A percentile compares a stretch with the other conserved stretches of the same genome.
Evolutionary conservation across 1,140 invertebrate genomes (phyloP).

Genomic region (Eriocheir sinensis): DNA sequence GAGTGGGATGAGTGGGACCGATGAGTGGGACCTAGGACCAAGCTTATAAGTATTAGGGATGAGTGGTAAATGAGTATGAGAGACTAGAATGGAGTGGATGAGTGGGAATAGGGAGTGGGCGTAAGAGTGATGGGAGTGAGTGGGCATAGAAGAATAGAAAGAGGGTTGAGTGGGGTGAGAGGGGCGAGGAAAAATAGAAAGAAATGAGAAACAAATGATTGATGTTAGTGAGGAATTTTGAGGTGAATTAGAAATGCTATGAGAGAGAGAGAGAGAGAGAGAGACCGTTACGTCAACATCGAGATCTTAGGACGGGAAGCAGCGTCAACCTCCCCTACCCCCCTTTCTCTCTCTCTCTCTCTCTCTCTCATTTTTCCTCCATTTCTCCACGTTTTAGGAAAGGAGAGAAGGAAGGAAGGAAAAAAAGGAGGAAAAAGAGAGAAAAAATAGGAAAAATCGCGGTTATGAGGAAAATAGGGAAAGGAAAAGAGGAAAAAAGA

Average conservation of each 20-base stretch:
- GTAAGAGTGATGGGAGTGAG: too few species aligned
- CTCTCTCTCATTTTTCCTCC: too few species aligned
- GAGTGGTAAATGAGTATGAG: too few species aligned
- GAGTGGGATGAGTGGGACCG: background rate
- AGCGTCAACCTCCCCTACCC: background rate
- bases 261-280: too few species aligned
- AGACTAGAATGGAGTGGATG: too few species aligned
- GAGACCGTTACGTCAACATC: too few species aligned
- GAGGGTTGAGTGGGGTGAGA: background rate
- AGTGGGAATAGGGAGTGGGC: too few species aligned
- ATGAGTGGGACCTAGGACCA: too few species aligned
- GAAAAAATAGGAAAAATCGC: background rate
- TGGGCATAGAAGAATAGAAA: too few species aligned
- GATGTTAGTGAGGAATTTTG: background rate
- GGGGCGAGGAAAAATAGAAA: background rate
- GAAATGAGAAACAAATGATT: background rate
- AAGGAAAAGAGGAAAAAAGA: background rate
- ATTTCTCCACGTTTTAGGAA: background rate
- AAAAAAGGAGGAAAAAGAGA: background rate
- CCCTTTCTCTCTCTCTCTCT: constrained; percentile 22
- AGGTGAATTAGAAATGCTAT: too few species aligned
- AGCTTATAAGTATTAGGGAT: too few species aligned
- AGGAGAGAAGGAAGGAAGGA: background rate
- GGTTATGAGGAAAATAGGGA: background rate
- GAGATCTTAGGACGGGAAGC: background rate